These are phyloP conservation scores for Athalia circularis DNA, from an alignment of 2,888 invertebrate species.

Conservation along the genomic window DNA sequence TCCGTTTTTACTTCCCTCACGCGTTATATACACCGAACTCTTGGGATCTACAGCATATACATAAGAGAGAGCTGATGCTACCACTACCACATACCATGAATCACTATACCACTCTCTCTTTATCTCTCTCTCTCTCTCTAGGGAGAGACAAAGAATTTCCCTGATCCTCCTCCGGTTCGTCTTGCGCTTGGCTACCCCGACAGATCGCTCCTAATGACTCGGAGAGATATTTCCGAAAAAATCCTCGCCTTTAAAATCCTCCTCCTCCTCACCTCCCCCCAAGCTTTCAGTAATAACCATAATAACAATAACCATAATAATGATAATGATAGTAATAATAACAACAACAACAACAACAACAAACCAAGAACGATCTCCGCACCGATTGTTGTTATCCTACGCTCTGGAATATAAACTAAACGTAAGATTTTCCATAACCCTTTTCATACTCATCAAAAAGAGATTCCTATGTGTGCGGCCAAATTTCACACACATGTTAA, in stretches of 20 bases:
- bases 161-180: conserved; percentile 44
- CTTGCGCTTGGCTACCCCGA: conserved; percentile 55
- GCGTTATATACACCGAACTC: conserved; percentile 25
- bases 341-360: background rate
- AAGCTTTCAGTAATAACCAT: conserved; percentile 28
- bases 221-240: conserved; percentile 32
- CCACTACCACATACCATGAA: conserved; percentile 50
- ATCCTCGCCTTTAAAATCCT: conserved; percentile 17
- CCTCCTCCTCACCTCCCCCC: background rate
- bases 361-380: conserved; percentile 22
- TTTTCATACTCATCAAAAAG: too few relatives aligned
- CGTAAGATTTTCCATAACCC: background rate
- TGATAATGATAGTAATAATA: background rate
- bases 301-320: conserved; percentile 22
- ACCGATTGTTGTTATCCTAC: too few relatives aligned
- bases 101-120: conserved; percentile 49
- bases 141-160: conserved; percentile 44
- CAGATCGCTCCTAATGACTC: conserved; percentile 56
- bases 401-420: background rate
- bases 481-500: too few relatives aligned
- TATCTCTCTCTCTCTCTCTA: conserved; percentile 26
- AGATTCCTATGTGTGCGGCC: too few relatives aligned
- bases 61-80: conserved; percentile 50
- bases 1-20: conserved; percentile 48
- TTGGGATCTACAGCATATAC: conserved; percentile 44